Conservation (phyloP, 2,113 vertebrate genomes). For the Lophotis ruficrista region DNA sequence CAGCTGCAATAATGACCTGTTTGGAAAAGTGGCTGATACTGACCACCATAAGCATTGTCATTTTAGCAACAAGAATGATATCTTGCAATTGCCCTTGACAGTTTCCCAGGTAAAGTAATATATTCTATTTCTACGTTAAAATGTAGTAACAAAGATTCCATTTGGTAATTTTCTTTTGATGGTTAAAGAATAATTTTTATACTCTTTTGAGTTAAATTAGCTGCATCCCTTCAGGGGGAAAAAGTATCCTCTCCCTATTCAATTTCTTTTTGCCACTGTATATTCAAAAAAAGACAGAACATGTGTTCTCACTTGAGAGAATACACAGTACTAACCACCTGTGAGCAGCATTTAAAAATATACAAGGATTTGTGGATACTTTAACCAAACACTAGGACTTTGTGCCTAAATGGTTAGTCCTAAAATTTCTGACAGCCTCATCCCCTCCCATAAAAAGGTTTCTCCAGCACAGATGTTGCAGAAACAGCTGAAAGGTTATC, state of each 20-base stretch:
- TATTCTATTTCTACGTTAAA: background rate
- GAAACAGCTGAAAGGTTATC: background rate
- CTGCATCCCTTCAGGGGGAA: background rate
- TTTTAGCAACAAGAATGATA: background rate
- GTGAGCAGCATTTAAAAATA: background rate
- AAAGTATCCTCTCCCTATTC: background rate
- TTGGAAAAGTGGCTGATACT: background rate
- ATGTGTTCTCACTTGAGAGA: background rate
- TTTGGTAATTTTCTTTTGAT: background rate
- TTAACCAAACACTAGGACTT: background rate
- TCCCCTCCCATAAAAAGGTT: background rate
- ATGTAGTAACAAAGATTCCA: background rate
- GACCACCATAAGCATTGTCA: no score
- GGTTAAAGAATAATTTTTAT: background rate
- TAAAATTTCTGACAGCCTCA: background rate
- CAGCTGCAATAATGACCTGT: background rate
- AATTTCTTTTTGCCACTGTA: background rate
- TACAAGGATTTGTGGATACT: background rate
- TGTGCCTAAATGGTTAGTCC: background rate
- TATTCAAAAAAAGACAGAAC: background rate
- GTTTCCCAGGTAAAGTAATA: background rate
- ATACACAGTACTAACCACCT: background rate
- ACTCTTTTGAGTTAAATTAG: background rate
- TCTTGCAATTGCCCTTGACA: background rate
- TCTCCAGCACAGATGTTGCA: background rate